Evolutionary conservation across 2,888 invertebrate species (phyloP), one percentile per base, ranked within the genome.

Genomic region (Priocnemis perturbator): DNA sequence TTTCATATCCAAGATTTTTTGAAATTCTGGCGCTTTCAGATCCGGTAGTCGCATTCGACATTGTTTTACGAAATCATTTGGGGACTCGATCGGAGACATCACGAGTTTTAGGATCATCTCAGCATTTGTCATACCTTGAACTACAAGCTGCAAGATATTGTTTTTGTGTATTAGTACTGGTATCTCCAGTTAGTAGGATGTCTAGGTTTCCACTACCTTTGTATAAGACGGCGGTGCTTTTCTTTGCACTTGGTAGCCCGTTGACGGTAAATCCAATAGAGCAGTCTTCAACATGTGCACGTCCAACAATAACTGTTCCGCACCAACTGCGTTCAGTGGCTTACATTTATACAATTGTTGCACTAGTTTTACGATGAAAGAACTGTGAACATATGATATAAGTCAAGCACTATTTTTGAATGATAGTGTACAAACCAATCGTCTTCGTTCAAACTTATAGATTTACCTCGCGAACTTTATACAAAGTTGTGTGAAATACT

Each of bases 51-150:
- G 89, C 86, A 97, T 96, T 59, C 95, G 92, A 84, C 96, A 98
- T 86, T 98, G 98, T 56, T 95, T 95, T 0, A 97, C 95, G 85
- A 98, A 95, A 0, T 94, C 93, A 55, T 94, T 94, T 0, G 94
- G 90, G 20, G 94, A 93, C 77, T 97, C 96, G 19, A 95, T 91
- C 0, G 98, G 97, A 0, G 98, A 95, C 98, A 99, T 98, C 0
- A 98, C 97, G 37, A 99, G 92, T 91, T 99, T 99, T n/a, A 99
- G 90, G 48, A 99, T 96, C 97, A 99, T 98, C 89, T 99, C 99
- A 0, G 98, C 98, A 85, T 97, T 96, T 0, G 97, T 97, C 98
- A 99, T 98, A 45, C 98, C 92, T 90, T 94, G 94, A 0, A 95
- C 93, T 0, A 97, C 96, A 30, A 94, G 92, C 88, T 93, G 80